Percentiles rank a stretch among this genome's conserved stretches.
Conservation (phyloP, 2,113 vertebrate genomes). For the Conger conger region DNA sequence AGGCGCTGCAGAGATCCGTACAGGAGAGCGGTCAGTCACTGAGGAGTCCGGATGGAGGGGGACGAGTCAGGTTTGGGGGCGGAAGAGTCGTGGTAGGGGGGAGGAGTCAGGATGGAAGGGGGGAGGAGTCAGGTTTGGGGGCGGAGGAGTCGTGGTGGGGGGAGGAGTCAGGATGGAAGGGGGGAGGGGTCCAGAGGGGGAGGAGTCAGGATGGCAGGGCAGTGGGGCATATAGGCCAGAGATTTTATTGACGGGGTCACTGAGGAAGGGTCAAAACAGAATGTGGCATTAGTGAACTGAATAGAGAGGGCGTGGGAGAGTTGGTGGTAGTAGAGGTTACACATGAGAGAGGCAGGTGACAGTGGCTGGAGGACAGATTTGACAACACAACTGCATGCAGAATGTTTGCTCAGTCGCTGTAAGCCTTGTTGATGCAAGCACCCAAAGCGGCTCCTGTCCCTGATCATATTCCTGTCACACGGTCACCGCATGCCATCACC, state of each 20-base stretch:
- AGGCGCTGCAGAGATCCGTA: conserved; percentile 91
- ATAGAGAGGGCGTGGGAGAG: not conserved
- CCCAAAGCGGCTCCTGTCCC: not conserved
- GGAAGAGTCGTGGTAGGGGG: not conserved
- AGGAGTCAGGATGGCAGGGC: not conserved
- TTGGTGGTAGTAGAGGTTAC: not conserved
- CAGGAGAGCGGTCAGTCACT: conserved; percentile 86
- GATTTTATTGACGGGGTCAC: not conserved
- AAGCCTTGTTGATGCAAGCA: not conserved
- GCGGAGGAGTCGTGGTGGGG: too few species aligned
- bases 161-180: not conserved
- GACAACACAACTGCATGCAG: not conserved
- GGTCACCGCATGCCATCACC: not conserved
- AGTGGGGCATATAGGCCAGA: not conserved
- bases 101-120: not conserved
- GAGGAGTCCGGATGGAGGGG: not conserved
- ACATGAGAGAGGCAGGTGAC: not conserved
- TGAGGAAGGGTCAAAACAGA: not conserved
- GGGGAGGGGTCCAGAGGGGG: not conserved
- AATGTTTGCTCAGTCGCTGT: not conserved
- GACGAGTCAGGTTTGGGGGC: not conserved
- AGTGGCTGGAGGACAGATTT: not conserved
- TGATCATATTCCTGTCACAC: not conserved
- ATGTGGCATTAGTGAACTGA: not conserved
- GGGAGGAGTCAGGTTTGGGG: too few species aligned